phyloP scores from a whole-genome alignment of 2,797 vertebrate species.

The Rhabdomys pumilio region DNA sequence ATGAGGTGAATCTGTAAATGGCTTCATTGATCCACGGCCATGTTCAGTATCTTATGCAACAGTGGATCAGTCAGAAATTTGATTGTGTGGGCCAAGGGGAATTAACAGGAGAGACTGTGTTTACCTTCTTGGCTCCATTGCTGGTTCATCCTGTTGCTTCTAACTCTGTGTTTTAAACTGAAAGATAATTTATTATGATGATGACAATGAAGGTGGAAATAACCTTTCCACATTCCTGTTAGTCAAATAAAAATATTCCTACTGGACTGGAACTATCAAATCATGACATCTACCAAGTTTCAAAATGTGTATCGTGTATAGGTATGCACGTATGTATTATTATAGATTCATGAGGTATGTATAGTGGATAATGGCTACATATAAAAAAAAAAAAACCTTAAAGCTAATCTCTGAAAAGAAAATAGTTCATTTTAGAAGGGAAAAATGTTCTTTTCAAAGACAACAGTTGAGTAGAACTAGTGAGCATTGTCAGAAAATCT shows the following conservation, averaged over 20 bases:
- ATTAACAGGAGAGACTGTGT: constrained; percentile 52
- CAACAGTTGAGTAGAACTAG: background rate
- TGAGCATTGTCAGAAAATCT: background rate
- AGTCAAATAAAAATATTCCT: constrained; percentile 33
- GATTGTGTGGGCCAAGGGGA: constrained; percentile 50
- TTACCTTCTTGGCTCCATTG: constrained; percentile 65
- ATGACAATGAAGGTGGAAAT: background rate
- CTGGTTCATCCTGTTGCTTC: constrained; percentile 54
- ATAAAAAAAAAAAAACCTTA: background rate
- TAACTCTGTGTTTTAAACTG: constrained; percentile 73
- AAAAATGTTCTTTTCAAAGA: background rate
- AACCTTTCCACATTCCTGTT: constrained; percentile 25
- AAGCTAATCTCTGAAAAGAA: background rate
- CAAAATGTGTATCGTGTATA: background rate
- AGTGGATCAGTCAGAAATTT: constrained; percentile 71
- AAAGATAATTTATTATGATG: constrained; percentile 62
- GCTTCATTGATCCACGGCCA: constrained; percentile 71
- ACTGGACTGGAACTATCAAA: background rate
- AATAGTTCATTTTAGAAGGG: background rate
- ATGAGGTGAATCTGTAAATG: constrained; percentile 70
- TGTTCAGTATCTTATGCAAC: constrained; percentile 70
- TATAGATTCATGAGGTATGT: background rate
- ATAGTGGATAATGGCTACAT: background rate
- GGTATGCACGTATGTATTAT: background rate
- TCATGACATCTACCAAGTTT: background rate